phyloP scores from a whole-genome alignment of 2,113 vertebrate genomes.

The Sprattus sprattus region DNA sequence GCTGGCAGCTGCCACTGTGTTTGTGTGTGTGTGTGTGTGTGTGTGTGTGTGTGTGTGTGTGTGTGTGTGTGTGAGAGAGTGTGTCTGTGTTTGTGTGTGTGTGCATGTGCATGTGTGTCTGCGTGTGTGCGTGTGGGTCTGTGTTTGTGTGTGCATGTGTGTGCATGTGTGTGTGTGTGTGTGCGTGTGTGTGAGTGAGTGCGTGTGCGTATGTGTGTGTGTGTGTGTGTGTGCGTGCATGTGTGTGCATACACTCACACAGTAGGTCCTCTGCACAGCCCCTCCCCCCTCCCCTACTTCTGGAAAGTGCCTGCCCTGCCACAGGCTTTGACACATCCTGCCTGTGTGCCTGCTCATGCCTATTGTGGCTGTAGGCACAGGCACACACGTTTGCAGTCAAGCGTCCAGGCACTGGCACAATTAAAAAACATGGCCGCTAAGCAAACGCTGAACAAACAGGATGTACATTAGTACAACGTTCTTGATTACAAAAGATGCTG shows the following conservation, averaged over 20 bases:
- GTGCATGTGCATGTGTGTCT: no score
- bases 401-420: neutral
- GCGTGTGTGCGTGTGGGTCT: no score
- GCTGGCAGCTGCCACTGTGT: constrained; percentile 71
- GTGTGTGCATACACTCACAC: constrained; percentile 42
- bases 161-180: constrained; percentile 28
- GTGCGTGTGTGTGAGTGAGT: neutral
- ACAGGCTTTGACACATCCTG: neutral
- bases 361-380: neutral
- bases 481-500: neutral
- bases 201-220: constrained; percentile 41
- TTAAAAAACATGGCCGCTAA: neutral
- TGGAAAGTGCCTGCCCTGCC: constrained; percentile 8
- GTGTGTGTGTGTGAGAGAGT: constrained; percentile 19
- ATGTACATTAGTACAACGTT: neutral
- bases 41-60: constrained; percentile 25
- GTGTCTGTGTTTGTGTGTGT: no score
- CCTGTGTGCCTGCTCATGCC: neutral
- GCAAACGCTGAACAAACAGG: neutral
- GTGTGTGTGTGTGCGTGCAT: constrained; percentile 20
- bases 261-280: constrained; percentile 30
- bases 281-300: constrained; percentile 21
- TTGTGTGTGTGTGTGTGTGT: constrained; percentile 38
- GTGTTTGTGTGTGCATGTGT: no score
- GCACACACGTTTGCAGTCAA: neutral